Percentiles rank a stretch among this genome's conserved stretches.
These are phyloP conservation scores for Cottoperca gobio DNA, from an alignment of 2,797 vertebrate genomes.

Conservation along the genomic window DNA sequence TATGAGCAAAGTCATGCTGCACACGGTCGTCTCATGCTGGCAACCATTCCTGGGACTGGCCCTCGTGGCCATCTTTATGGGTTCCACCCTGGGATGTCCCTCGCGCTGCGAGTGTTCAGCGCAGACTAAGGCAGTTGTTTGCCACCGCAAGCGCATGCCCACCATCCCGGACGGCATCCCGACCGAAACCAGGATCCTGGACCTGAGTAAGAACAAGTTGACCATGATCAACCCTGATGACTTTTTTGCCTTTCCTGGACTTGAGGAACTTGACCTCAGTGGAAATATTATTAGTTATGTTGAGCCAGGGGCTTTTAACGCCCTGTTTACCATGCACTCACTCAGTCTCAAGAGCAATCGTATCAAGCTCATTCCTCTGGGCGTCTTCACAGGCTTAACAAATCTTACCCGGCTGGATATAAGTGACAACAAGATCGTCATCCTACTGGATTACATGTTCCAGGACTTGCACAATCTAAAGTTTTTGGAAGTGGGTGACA, in stretches of 20 bases:
- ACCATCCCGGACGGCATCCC: slow-evolving; percentile 96
- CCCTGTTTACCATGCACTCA: slow-evolving; percentile 93
- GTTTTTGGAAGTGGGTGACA: slow-evolving; percentile 96
- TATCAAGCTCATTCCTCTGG: slow-evolving; percentile 95
- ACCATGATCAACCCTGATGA: slow-evolving; percentile 95
- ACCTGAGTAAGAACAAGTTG: slow-evolving; percentile 98
- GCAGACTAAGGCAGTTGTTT: slow-evolving; percentile 96
- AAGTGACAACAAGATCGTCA: slow-evolving; percentile 99
- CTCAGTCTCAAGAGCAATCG: slow-evolving; percentile 98
- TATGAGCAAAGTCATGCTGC: slow-evolving; percentile 97
- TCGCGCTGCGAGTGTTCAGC: slow-evolving; percentile 98
- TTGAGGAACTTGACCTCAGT: slow-evolving; percentile 97
- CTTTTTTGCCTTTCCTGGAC: slow-evolving; percentile 91
- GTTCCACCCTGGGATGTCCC: slow-evolving; percentile 91
- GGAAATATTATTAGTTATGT: slow-evolving; percentile 97
- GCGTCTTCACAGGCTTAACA: slow-evolving; percentile 94
- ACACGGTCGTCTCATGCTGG: slow-evolving; percentile 94
- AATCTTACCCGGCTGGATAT: slow-evolving; percentile 98
- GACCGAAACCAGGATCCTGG: slow-evolving; percentile 96
- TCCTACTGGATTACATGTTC: slow-evolving; percentile 98
- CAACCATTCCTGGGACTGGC: slow-evolving; percentile 95
- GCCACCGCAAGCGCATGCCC: slow-evolving; percentile 93
- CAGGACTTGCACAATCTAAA: slow-evolving; percentile 97
- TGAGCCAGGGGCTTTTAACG: slow-evolving; percentile 95
- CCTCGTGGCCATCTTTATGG: slow-evolving; percentile 90